These are phyloP conservation scores for Leucozona laternaria DNA, from an alignment of 2,888 invertebrate genomes.

Conservation along the genomic window DNA sequence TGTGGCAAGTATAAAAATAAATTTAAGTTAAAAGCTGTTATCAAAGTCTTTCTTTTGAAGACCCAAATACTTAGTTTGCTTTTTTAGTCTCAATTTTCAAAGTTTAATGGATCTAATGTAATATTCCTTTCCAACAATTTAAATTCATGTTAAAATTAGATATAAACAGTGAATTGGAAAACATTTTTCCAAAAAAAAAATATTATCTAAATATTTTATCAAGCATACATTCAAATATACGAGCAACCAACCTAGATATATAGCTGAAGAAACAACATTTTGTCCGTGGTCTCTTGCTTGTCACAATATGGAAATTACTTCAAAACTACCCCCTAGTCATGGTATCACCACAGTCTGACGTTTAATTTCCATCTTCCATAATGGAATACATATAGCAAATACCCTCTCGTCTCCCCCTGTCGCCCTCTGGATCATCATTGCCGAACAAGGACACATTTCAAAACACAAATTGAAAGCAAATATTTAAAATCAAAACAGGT, in stretches of 20 bases:
- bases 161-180: neutral
- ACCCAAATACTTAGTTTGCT: neutral
- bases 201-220: neutral
- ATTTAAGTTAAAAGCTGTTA: no score
- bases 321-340: constrained; percentile 27
- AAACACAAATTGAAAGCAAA: constrained; percentile 75
- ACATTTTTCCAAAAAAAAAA: neutral
- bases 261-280: constrained; percentile 13
- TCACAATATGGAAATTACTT: constrained; percentile 42
- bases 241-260: neutral
- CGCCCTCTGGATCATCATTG: neutral
- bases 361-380: constrained; percentile 70
- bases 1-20: no score
- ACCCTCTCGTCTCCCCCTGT: neutral
- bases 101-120: neutral
- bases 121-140: neutral
- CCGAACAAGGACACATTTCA: constrained; percentile 61
- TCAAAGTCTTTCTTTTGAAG: no score
- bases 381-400: constrained; percentile 33
- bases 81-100: neutral
- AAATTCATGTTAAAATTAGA: neutral
- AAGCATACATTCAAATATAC: constrained; percentile 18
- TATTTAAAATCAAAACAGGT: constrained; percentile 74
- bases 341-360: constrained; percentile 56
- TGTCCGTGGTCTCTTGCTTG: constrained; percentile 30